These are phyloP conservation scores for Prunella fulvescens DNA, from an alignment of 2,113 vertebrate genomes.

Conservation along the genomic window DNA sequence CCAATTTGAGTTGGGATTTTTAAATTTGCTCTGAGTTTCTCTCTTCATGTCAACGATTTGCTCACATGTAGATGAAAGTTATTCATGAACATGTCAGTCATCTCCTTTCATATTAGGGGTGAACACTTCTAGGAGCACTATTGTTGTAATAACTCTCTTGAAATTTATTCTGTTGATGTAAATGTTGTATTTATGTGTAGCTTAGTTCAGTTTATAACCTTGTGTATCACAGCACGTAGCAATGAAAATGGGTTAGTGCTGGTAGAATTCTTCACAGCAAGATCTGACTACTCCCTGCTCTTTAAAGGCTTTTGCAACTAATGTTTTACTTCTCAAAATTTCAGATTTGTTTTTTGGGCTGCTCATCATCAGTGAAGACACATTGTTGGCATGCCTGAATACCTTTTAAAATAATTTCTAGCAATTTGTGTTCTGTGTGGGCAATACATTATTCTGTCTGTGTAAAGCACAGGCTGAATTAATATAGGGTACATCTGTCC, in stretches of 20 bases:
- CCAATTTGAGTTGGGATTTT: background rate
- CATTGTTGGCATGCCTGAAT: background rate
- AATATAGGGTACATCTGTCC: background rate
- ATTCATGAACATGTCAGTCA: background rate
- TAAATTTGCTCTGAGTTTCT: background rate
- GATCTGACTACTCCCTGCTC: background rate
- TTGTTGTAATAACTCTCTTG: background rate
- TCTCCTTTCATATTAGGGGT: background rate
- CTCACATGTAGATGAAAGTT: background rate
- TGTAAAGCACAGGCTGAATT: background rate
- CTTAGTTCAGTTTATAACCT: background rate
- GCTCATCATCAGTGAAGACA: background rate
- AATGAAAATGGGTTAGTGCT: background rate
- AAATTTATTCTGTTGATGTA: background rate
- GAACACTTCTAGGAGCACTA: background rate
- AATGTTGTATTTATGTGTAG: background rate
- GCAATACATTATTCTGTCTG: background rate
- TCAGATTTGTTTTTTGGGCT: background rate
- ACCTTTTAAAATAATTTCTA: background rate
- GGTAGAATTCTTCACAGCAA: background rate
- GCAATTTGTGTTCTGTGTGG: background rate
- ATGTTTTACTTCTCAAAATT: background rate
- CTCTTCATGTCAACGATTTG: background rate
- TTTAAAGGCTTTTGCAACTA: background rate
- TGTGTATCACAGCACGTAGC: accelerated